A percentile compares a stretch with the other conserved stretches of the same genome.
These are phyloP conservation scores for Meleagris gallopavo DNA, from an alignment of 2,113 vertebrate species.

Conservation along the genomic window DNA sequence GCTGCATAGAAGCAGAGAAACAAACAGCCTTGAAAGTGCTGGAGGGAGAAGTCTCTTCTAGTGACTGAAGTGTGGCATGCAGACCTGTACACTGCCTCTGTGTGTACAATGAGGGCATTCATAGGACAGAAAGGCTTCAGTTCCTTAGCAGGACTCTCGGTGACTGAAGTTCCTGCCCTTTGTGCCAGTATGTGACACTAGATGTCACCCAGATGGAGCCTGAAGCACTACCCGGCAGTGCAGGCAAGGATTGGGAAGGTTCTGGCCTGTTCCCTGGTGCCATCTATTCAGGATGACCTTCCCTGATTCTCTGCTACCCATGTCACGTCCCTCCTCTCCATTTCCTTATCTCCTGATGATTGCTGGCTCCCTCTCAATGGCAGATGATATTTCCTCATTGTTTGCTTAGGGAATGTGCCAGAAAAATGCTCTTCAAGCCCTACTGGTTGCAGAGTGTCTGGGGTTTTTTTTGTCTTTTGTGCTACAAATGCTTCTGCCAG, in stretches of 20 bases:
- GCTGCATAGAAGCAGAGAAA: neutral
- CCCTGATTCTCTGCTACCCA: accelerated
- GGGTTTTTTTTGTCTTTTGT: neutral
- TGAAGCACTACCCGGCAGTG: neutral
- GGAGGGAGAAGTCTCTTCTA: neutral
- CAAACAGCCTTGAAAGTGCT: neutral
- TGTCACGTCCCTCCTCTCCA: neutral
- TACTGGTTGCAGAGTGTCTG: neutral
- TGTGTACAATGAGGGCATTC: neutral
- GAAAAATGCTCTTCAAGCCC: neutral
- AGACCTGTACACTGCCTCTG: neutral
- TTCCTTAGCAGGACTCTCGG: neutral
- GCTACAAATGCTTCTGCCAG: neutral
- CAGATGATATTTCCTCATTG: neutral
- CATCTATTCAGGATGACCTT: neutral
- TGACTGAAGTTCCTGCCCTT: constrained; percentile 11
- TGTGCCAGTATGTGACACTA: accelerated
- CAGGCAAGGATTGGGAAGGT: neutral
- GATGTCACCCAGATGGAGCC: neutral
- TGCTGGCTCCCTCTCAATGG: neutral
- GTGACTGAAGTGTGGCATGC: neutral
- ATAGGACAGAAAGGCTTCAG: neutral
- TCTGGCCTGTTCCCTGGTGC: neutral
- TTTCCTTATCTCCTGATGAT: neutral
- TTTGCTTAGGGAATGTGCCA: neutral